Conservation (phyloP, 2,888 invertebrate species). For the Copidosoma aretas region DNA sequence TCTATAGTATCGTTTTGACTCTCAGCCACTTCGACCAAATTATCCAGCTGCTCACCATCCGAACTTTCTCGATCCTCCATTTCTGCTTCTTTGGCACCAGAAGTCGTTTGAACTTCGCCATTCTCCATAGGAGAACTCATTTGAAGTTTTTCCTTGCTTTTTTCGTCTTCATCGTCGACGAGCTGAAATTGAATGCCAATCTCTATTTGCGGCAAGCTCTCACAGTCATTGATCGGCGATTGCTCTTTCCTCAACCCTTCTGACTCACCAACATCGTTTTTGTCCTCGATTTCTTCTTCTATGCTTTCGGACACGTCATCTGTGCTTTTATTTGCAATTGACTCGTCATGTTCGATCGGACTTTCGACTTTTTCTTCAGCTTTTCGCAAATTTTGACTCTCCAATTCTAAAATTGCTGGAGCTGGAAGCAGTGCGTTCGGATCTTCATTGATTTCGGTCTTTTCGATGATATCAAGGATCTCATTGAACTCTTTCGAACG, state of each 20-base stretch:
- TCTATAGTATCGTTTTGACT: conserved; percentile 49
- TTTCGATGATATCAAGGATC: conserved; percentile 48
- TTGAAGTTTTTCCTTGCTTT: conserved; percentile 8
- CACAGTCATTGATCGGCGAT: conserved; percentile 17
- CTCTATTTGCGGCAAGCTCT: conserved; percentile 45
- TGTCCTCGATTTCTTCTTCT: conserved; percentile 33
- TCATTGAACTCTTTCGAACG: conserved; percentile 48
- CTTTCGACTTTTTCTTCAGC: conserved; percentile 11
- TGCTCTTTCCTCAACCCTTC: conserved; percentile 13
- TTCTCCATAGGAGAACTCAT: not conserved
- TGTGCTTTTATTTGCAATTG: conserved; percentile 9
- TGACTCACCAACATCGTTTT: conserved; percentile 12
- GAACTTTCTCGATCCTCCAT: conserved; percentile 47
- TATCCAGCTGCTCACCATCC: conserved; percentile 54
- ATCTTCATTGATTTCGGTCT: conserved; percentile 39
- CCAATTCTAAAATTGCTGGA: conserved; percentile 9
- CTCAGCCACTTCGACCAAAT: conserved; percentile 52
- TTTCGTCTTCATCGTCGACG: conserved; percentile 31
- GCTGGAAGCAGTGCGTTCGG: not conserved
- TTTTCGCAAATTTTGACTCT: conserved; percentile 16
- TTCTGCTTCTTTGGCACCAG: conserved; percentile 33
- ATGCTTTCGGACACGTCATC: conserved; percentile 32
- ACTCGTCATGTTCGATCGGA: conserved; percentile 15
- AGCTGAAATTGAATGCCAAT: conserved; percentile 46
- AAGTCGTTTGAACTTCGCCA: conserved; percentile 11